Conservation (phyloP, 2,113 vertebrate species). For the Peromyscus californicus region DNA sequence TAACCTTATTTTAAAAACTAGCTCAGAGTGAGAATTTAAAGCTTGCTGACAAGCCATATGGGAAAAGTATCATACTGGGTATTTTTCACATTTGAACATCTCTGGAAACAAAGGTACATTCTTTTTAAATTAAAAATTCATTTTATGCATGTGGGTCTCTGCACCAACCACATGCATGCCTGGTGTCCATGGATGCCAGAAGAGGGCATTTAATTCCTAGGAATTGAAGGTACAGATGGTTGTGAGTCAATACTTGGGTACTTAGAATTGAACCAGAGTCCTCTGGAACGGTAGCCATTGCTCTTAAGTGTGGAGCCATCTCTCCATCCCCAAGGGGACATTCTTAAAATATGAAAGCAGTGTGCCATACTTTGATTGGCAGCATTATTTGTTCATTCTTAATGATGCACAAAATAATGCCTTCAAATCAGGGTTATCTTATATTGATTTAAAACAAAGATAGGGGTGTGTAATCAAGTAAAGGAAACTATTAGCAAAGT, state of each 20-base stretch:
- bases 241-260: not conserved
- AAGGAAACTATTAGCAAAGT: not conserved
- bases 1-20: constrained; percentile 62
- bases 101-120: not conserved
- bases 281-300: not conserved
- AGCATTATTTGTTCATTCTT: constrained; percentile 30
- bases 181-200: not conserved
- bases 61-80: constrained; percentile 10
- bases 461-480: not conserved
- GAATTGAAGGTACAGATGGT: not conserved
- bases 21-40: constrained; percentile 39
- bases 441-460: not conserved
- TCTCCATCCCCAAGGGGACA: not conserved
- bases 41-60: constrained; percentile 42
- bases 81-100: constrained; percentile 1
- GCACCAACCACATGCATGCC: not conserved
- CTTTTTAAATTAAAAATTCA: not conserved
- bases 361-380: not conserved
- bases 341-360: not conserved
- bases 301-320: not conserved
- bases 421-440: not conserved
- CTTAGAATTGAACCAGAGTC: not conserved
- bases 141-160: not conserved
- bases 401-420: constrained; percentile 33
- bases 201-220: not conserved